Conservation (phyloP, 1,140 invertebrate genomes). For the Drosophila nebulosa region DNA sequence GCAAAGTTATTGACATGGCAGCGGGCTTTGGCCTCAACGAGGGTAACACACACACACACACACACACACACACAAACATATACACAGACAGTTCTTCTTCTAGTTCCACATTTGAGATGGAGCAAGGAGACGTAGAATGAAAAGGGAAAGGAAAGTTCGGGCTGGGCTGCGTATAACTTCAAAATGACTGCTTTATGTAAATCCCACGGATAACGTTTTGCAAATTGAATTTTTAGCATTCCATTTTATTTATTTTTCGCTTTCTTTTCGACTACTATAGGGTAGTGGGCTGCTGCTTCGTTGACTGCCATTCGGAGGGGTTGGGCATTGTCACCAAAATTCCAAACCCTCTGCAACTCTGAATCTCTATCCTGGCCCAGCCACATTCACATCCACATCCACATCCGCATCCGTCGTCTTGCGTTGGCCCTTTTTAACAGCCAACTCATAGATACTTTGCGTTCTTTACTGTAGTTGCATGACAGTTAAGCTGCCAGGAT, state of each 20-base stretch:
- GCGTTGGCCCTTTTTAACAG: conserved; percentile 46
- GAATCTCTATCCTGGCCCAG: conserved; percentile 29
- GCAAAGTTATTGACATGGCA: conserved; percentile 78
- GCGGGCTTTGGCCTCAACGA: conserved; percentile 64
- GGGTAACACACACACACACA: conserved; percentile 47
- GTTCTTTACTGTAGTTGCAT: conserved; percentile 65
- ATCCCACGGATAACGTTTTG: conserved; percentile 80
- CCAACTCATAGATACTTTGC: conserved; percentile 63
- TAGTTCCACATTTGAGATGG: conserved; percentile 12
- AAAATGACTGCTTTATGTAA: conserved; percentile 81
- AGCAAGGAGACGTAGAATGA: background rate
- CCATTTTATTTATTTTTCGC: conserved; percentile 79
- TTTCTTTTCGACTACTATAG: conserved; percentile 34
- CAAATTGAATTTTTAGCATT: conserved; percentile 81
- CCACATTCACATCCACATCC: conserved; percentile 53
- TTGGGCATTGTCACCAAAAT: conserved; percentile 54
- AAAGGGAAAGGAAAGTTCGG: conserved; percentile 27
- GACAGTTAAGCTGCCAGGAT: conserved; percentile 73
- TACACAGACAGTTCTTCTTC: conserved; percentile 13
- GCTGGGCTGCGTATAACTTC: conserved; percentile 73
- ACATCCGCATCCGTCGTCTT: conserved; percentile 33
- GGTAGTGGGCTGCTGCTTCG: conserved; percentile 6
- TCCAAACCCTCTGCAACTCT: conserved; percentile 26
- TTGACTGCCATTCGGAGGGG: background rate
- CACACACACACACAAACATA: conserved; percentile 1